Evolutionary conservation across 2,888 invertebrate species (phyloP), one percentile per base, ranked within the genome.

Genomic region (Nymphalis c-album): DNA sequence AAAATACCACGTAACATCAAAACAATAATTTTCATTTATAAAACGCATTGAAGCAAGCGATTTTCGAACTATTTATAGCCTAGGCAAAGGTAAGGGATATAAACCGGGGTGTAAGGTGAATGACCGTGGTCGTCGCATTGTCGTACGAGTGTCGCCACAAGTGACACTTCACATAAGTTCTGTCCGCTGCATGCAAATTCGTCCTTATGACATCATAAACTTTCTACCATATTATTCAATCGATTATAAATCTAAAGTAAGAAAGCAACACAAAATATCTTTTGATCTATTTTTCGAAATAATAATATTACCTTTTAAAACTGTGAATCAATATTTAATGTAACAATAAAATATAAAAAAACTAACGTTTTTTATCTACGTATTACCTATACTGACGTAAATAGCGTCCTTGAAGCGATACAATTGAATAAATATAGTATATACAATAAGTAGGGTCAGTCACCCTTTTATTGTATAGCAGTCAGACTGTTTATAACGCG

Each of bases 341-440:
- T 22, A 20, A 47, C 7, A 57, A 20, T 18, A 17, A 48, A 47
- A 8, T n/a, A 47, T 50, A 31, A 60, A 69, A n/a, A 50, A 45
- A 17, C 22, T 59, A n/a, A 57, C 31, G 18, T 26, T 63, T 63
- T 66, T 66, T 65, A 68, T 68, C 64, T 35, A 40, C 46, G 5
- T 63, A 45, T 67, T 67, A 80, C 83, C 82, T 81, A 82, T 78
- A 79, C 76, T 90, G 90, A 90, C 90, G 90, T 85, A 88, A 90
- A 84, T 79, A 62, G 74, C 80, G 90, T 88, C 90, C 91, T 91
- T 91, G 90, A 78, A 83, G 81, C 82, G 82, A 85, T 85, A 87
- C 85, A 88, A 86, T 88, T 87, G 88, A 86, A 84, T 85, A 89
- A 89, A 89, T 86, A 88, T 82, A 85, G 78, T 78, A 77, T 71